Percentiles rank a stretch among this genome's conserved stretches.
Evolutionary conservation across 2,888 invertebrate genomes (phyloP).

Genomic region (Aspidiotus destructor): DNA sequence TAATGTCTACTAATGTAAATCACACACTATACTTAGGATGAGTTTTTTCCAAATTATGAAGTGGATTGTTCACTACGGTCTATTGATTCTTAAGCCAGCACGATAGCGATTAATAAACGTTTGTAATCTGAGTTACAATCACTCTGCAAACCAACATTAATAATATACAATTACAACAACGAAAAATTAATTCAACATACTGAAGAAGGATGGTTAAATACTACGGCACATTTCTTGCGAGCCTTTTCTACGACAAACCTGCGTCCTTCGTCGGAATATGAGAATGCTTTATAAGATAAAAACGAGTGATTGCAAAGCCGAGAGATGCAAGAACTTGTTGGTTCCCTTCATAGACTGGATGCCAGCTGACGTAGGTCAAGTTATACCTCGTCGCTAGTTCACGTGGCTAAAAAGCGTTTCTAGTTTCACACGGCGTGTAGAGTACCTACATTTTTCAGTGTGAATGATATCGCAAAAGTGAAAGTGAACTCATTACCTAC

Average conservation of each 20-base stretch:
- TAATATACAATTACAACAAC: background rate
- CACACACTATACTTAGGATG: too few relatives aligned
- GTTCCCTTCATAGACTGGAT: too few relatives aligned
- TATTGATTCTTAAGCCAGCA: slow-evolving; percentile 28
- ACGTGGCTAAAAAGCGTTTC: background rate
- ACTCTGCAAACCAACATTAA: slow-evolving; percentile 35
- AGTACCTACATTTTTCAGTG: too few relatives aligned
- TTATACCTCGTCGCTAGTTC: background rate
- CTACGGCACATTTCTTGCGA: background rate
- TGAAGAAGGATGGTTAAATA: background rate
- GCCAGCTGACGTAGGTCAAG: background rate
- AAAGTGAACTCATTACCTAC: background rate
- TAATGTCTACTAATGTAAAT: background rate
- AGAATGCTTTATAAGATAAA: too few relatives aligned
- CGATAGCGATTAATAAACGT: slow-evolving; percentile 36
- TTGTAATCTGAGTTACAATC: slow-evolving; percentile 38
- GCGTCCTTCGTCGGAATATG: too few relatives aligned
- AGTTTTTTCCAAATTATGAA: too few relatives aligned
- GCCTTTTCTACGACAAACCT: too few relatives aligned
- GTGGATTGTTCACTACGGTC: background rate
- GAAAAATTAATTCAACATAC: background rate
- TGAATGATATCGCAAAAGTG: background rate
- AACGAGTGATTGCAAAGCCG: too few relatives aligned
- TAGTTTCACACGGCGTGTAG: too few relatives aligned
- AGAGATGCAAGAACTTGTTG: too few relatives aligned